These are phyloP conservation scores for Drosophila monieri DNA, from an alignment of 2,888 invertebrate genomes.

Conservation along the genomic window DNA sequence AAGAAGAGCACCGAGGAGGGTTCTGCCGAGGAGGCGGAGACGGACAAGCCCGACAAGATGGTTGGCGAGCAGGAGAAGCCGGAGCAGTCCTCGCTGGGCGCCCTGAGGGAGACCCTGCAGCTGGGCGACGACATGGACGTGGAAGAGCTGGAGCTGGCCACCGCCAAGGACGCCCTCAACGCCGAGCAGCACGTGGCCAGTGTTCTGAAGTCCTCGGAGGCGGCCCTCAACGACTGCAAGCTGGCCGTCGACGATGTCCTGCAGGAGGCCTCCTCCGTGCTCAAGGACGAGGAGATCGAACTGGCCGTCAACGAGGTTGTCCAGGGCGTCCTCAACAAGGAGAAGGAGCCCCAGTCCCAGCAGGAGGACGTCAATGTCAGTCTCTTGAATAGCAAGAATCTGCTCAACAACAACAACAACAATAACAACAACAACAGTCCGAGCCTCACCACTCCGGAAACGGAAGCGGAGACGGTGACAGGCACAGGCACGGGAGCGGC, in stretches of 20 bases:
- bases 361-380: constrained; percentile 61
- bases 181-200: constrained; percentile 85
- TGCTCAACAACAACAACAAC: constrained; percentile 78
- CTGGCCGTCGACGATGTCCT: constrained; percentile 78
- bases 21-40: neutral
- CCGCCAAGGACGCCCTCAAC: constrained; percentile 78
- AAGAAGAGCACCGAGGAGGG: constrained; percentile 4
- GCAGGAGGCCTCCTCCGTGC: constrained; percentile 83
- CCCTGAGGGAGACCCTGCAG: constrained; percentile 84
- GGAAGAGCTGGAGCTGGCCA: constrained; percentile 76
- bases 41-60: neutral
- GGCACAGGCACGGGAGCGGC: constrained; percentile 1
- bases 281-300: constrained; percentile 85
- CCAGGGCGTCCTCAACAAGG: constrained; percentile 84
- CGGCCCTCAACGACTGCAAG: constrained; percentile 84
- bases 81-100: constrained; percentile 30
- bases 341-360: constrained; percentile 69
- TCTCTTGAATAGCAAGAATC: constrained; percentile 80
- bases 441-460: constrained; percentile 15
- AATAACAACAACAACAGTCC: constrained; percentile 48
- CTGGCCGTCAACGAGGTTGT: constrained; percentile 85
- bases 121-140: constrained; percentile 78
- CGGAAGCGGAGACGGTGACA: constrained; percentile 7
- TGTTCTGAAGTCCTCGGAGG: constrained; percentile 85
- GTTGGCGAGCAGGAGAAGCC: neutral